These are phyloP conservation scores for Ephialtes manifestator DNA, from an alignment of 2,888 invertebrate genomes.

Conservation along the genomic window DNA sequence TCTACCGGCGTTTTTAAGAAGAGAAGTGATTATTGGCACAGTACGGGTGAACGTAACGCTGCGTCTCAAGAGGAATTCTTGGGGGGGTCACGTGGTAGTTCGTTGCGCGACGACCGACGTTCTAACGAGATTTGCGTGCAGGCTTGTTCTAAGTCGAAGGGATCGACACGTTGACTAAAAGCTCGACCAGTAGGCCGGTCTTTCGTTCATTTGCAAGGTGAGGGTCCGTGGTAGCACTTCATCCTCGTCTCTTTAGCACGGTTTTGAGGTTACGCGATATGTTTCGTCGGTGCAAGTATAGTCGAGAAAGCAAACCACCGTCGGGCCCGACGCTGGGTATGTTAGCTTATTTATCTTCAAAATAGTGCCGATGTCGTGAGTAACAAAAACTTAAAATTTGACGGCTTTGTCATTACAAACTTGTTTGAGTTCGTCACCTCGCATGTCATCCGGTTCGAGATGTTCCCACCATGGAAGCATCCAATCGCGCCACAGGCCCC, in stretches of 20 bases:
- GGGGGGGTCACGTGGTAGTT: slow-evolving; percentile 34
- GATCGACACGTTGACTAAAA: slow-evolving; percentile 54
- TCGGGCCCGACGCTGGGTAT: not conserved
- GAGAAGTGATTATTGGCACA: not conserved
- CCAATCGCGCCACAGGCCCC: slow-evolving; percentile 48
- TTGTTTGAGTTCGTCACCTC: slow-evolving; percentile 26
- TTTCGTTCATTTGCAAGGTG: slow-evolving; percentile 38
- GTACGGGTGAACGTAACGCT: not conserved
- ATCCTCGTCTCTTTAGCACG: slow-evolving; percentile 39
- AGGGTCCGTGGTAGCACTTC: slow-evolving; percentile 16
- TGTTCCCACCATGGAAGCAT: slow-evolving; percentile 58
- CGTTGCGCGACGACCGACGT: slow-evolving; percentile 44
- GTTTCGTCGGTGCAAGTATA: slow-evolving; percentile 19
- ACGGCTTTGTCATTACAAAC: not conserved
- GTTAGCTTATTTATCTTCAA: not conserved
- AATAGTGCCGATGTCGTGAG: slow-evolving; percentile 30
- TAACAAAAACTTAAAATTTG: not conserved
- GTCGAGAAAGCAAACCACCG: not conserved
- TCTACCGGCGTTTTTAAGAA: not conserved
- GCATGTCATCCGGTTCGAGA: slow-evolving; percentile 68
- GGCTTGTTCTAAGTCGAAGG: slow-evolving; percentile 49
- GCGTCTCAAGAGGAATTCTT: slow-evolving; percentile 14
- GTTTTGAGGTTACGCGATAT: slow-evolving; percentile 50
- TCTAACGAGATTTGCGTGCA: slow-evolving; percentile 68
- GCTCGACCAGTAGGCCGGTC: slow-evolving; percentile 32